A percentile compares a stretch with the other conserved stretches of the same genome.
Evolutionary conservation across 2,888 invertebrate species (phyloP).

Genomic region (Mimachlamys varia): DNA sequence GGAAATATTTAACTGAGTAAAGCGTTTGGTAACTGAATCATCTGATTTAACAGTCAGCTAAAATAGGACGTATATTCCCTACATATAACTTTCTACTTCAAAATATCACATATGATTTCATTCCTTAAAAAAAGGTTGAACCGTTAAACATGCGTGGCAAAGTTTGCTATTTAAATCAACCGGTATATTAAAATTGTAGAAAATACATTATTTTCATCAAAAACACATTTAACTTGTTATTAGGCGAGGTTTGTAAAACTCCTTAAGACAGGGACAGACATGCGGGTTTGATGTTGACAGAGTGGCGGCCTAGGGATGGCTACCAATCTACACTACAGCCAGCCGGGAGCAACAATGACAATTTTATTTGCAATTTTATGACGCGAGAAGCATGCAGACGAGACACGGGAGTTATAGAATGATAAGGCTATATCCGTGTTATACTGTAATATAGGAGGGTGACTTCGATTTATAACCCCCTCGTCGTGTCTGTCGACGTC

Average conservation of each 20-base stretch:
- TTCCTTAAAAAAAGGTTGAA: neutral
- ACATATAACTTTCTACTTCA: neutral
- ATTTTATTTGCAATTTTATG: conserved; percentile 5
- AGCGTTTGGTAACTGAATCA: too few relatives aligned
- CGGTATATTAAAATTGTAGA: conserved; percentile 15
- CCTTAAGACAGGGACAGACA: neutral
- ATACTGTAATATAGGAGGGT: neutral
- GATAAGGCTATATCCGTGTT: neutral
- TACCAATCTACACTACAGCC: neutral
- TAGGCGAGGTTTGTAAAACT: conserved; percentile 7
- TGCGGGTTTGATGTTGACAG: neutral
- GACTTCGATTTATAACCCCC: neutral
- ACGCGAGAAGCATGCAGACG: conserved; percentile 15
- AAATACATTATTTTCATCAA: conserved; percentile 33
- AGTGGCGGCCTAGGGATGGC: neutral
- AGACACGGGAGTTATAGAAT: neutral
- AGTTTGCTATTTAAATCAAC: neutral
- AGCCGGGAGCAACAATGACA: conserved; percentile 20
- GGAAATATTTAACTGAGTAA: neutral
- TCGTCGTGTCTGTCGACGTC: neutral
- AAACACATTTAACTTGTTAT: conserved; percentile 31
- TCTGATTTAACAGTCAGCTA: too few relatives aligned
- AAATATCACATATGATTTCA: neutral
- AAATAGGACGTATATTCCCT: too few relatives aligned
- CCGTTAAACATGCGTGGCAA: neutral